Evolutionary conservation across 2,888 invertebrate genomes (phyloP).

Genomic region (Pandemis cinnamomeana): DNA sequence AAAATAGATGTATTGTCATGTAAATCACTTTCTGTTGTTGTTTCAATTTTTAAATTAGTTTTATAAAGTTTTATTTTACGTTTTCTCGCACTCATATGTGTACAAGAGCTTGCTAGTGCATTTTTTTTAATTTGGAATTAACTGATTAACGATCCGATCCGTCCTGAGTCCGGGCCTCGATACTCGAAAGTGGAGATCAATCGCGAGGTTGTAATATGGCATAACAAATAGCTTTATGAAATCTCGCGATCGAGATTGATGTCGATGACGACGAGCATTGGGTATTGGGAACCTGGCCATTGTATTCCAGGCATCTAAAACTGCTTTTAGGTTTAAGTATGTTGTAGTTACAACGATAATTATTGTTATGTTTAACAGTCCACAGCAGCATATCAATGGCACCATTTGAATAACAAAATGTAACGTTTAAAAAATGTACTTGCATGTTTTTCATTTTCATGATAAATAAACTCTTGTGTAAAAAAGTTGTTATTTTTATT

Average conservation of each 20-base stretch:
- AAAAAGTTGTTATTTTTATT: slow-evolving; percentile 43
- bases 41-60: slow-evolving; percentile 45
- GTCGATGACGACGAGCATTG: background rate
- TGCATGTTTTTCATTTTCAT: slow-evolving; percentile 78
- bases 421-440: slow-evolving; percentile 76
- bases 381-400: slow-evolving; percentile 75
- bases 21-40: slow-evolving; percentile 52
- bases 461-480: slow-evolving; percentile 72
- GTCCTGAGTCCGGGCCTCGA: slow-evolving; percentile 55
- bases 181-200: slow-evolving; percentile 5
- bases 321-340: slow-evolving; percentile 57
- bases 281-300: slow-evolving; percentile 38
- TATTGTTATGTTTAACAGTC: slow-evolving; percentile 67
- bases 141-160: slow-evolving; percentile 53
- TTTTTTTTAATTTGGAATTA: slow-evolving; percentile 45
- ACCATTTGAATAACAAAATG: slow-evolving; percentile 66
- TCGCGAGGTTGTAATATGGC: background rate
- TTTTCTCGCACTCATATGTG: slow-evolving; percentile 43
- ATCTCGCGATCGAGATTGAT: background rate
- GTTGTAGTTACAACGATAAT: slow-evolving; percentile 50
- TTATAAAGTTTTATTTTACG: slow-evolving; percentile 45
- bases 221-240: background rate
- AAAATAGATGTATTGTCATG: slow-evolving; percentile 38
- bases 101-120: slow-evolving; percentile 57
- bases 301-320: slow-evolving; percentile 51